These are phyloP conservation scores for Poecilobothrus nobilitatus DNA, from an alignment of 2,888 invertebrate genomes.

Conservation along the genomic window DNA sequence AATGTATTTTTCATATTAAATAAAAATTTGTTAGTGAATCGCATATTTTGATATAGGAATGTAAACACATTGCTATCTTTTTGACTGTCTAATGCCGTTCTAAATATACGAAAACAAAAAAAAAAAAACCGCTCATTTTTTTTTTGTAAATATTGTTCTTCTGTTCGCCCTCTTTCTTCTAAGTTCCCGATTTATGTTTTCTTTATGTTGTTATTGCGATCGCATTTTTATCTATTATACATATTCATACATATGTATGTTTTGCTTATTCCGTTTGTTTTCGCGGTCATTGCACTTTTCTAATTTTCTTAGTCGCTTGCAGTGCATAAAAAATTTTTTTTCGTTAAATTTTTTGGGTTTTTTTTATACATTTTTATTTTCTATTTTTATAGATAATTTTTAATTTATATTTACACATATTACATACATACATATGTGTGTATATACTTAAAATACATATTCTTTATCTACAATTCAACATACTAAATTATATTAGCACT, in stretches of 20 bases:
- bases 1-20: not conserved
- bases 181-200: not conserved
- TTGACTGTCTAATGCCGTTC: not conserved
- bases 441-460: no score
- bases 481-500: no score
- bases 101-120: not conserved
- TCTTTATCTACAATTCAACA: no score
- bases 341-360: not conserved
- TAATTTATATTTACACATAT: not conserved
- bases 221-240: not conserved
- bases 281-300: constrained; percentile 6
- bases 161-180: not conserved
- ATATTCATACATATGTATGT: not conserved
- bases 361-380: not conserved
- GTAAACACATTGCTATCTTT: not conserved
- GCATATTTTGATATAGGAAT: not conserved
- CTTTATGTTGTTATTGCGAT: not conserved
- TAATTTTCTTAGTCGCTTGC: not conserved
- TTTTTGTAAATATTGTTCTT: not conserved
- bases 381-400: not conserved
- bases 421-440: no score
- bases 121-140: not conserved
- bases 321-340: not conserved
- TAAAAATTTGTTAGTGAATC: not conserved
- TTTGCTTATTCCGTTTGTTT: not conserved